phyloP scores from a whole-genome alignment of 1,140 invertebrate genomes.

The Trichonephila clavipes region DNA sequence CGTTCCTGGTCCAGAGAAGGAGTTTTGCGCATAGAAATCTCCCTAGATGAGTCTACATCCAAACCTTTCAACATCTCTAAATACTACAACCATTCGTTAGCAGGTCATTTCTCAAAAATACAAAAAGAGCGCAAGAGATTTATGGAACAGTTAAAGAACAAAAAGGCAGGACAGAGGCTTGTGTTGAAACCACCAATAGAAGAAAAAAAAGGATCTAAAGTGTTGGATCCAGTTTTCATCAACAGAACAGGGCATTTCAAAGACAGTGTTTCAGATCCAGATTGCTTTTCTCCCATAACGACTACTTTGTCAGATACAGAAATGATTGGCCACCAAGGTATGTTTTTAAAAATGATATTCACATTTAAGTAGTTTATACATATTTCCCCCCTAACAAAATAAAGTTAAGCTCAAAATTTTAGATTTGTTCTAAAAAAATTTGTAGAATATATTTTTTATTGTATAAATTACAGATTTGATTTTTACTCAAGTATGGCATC shows the following conservation, averaged over 20 bases:
- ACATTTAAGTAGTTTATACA: no score
- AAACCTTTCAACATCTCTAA: conserved; percentile 38
- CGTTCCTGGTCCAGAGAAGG: conserved; percentile 97
- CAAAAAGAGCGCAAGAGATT: conserved; percentile 11
- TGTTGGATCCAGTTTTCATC: conserved; percentile 79
- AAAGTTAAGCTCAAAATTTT: no score
- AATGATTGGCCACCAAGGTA: conserved; percentile 72
- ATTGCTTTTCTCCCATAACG: conserved; percentile 71
- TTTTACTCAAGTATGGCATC: conserved; percentile 86
- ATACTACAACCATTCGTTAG: conserved; percentile 43
- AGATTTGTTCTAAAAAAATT: no score
- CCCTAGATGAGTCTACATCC: conserved; percentile 81
- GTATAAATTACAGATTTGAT: no score
- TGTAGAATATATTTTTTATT: no score
- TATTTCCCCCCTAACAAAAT: no score
- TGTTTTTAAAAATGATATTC: background rate
- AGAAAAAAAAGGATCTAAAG: conserved; percentile 86
- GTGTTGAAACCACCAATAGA: background rate
- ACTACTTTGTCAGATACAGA: conserved; percentile 72
- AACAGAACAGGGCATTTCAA: conserved; percentile 29
- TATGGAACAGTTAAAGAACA: background rate
- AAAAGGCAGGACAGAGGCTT: background rate
- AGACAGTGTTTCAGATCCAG: conserved; percentile 68
- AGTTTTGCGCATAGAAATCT: conserved; percentile 96
- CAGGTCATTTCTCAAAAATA: background rate